phyloP scores from a whole-genome alignment of 2,888 invertebrate species.

The Linhomoeus sp. region DNA sequence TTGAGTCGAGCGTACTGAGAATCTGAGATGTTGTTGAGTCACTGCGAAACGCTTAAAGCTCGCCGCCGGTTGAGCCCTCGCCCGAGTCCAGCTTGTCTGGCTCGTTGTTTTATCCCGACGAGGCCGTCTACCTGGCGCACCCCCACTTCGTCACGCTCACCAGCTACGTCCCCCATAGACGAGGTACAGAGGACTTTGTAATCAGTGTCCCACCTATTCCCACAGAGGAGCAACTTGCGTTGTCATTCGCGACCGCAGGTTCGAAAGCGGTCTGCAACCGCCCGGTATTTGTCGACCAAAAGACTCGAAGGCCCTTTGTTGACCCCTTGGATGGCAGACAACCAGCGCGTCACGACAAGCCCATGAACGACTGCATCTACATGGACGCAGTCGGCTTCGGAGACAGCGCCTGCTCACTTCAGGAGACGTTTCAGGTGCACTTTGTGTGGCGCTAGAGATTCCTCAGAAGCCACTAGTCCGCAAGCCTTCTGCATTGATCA shows the following conservation, averaged over 20 bases:
- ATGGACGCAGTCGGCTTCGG: constrained; percentile 97
- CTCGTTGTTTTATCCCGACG: constrained; percentile 5
- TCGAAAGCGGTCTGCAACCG: no score
- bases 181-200: neutral
- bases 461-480: no score
- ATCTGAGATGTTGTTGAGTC: no score
- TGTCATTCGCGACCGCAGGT: no score
- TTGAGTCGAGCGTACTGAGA: no score
- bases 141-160: constrained; percentile 1
- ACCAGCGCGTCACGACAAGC: neutral
- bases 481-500: constrained; percentile 40
- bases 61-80: neutral
- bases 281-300: constrained; percentile 3
- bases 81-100: neutral
- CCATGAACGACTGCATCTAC: constrained; percentile 5
- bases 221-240: no score
- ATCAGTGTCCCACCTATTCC: neutral
- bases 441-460: no score
- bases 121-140: neutral
- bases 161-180: constrained; percentile 1
- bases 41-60: no score
- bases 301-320: neutral
- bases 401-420: constrained; percentile 92
- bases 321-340: neutral
- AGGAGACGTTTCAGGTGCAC: constrained; percentile 30